These are phyloP conservation scores for Planiliza haematocheilus DNA, from an alignment of 2,113 vertebrate species.

Conservation along the genomic window DNA sequence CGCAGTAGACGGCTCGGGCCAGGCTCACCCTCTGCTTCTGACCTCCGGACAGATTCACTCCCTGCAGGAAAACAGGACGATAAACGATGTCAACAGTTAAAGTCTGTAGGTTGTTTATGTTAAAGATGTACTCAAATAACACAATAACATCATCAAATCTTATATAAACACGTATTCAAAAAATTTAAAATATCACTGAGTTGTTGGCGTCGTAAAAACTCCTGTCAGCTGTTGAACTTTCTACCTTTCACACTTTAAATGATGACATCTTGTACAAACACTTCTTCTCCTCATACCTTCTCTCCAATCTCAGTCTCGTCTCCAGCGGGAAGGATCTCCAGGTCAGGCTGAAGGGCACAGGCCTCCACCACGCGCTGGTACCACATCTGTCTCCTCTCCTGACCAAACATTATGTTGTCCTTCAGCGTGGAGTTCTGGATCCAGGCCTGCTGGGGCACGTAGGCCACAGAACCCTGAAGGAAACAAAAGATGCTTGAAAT, in stretches of 20 bases:
- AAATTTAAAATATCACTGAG: too few species aligned
- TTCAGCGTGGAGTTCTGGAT: constrained; percentile 93
- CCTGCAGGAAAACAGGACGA: constrained; percentile 76
- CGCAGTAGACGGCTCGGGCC: constrained; percentile 91
- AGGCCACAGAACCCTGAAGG: constrained; percentile 91
- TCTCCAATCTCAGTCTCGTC: constrained; percentile 96
- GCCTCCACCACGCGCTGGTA: constrained; percentile 89
- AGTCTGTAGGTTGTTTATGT: too few species aligned
- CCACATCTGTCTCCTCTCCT: constrained; percentile 79
- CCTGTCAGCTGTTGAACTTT: too few species aligned
- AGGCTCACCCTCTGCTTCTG: constrained; percentile 96
- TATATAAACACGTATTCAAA: too few species aligned
- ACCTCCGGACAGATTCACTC: constrained; percentile 95
- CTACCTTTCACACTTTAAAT: too few species aligned
- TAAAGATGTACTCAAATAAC: too few species aligned
- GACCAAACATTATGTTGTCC: constrained; percentile 93
- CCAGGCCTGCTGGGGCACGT: constrained; percentile 97
- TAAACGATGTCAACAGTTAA: too few species aligned
- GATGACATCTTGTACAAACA: too few species aligned
- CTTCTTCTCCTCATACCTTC: constrained; percentile 83
- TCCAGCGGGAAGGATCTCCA: constrained; percentile 91
- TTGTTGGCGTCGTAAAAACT: too few species aligned
- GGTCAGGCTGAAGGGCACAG: constrained; percentile 91
- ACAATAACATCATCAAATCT: too few species aligned
- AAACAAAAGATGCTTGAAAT: background rate